A percentile compares a stretch with the other conserved stretches of the same genome.
Conservation (phyloP, 2,113 vertebrate genomes). For the Chunga burmeisteri region DNA sequence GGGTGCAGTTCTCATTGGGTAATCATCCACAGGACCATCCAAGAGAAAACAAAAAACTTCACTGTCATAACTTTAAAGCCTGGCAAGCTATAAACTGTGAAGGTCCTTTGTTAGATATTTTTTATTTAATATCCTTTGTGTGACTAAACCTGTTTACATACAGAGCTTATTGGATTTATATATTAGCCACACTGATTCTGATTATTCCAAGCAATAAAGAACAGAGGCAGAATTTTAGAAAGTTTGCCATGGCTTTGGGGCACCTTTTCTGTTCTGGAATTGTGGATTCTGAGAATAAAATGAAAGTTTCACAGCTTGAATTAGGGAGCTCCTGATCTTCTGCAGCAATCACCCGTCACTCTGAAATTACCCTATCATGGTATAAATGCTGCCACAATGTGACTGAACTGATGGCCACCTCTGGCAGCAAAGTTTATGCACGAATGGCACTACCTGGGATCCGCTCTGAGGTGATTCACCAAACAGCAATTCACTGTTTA, state of each 20-base stretch:
- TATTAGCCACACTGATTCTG: not conserved
- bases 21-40: not conserved
- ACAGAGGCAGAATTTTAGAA: not conserved
- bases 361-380: not conserved
- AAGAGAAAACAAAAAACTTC: not conserved
- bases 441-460: not conserved
- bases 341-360: not conserved
- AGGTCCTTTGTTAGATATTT: not conserved
- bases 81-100: not conserved
- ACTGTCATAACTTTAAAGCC: not conserved
- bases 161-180: not conserved
- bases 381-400: not conserved
- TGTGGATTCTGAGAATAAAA: not conserved
- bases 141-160: not conserved
- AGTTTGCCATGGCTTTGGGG: not conserved
- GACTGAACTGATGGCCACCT: not conserved
- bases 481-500: not conserved
- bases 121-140: not conserved
- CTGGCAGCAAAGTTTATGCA: not conserved
- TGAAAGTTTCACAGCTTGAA: not conserved
- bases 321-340: not conserved
- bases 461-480: not conserved
- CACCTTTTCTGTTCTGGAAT: not conserved
- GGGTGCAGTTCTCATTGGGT: conserved; percentile 2
- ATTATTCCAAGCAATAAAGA: not conserved